phyloP scores from a whole-genome alignment of 1,140 invertebrate genomes.

The Centruroides sculpturatus region DNA sequence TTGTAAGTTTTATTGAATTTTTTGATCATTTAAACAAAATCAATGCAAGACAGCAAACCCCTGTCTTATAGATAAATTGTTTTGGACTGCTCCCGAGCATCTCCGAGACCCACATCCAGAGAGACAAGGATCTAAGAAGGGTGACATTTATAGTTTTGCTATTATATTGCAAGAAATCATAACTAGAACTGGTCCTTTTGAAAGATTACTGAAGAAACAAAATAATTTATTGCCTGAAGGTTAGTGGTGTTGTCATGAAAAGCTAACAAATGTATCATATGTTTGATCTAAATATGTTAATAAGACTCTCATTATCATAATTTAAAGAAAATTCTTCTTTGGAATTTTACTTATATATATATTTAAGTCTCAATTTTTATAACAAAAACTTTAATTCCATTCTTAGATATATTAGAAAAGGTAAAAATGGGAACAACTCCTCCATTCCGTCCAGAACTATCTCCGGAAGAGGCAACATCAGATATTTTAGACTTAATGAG shows the following conservation, averaged over 20 bases:
- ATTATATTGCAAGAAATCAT: constrained; percentile 78
- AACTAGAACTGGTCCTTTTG: constrained; percentile 19
- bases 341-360: no score
- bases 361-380: no score
- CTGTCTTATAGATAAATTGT: constrained; percentile 20
- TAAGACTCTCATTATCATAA: no score
- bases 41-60: no score
- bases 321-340: no score
- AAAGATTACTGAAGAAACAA: neutral
- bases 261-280: neutral
- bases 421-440: constrained; percentile 17
- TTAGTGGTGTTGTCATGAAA: neutral
- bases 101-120: constrained; percentile 35
- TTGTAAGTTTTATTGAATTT: constrained; percentile 13
- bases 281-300: neutral
- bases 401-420: constrained; percentile 17
- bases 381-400: neutral
- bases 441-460: constrained; percentile 19
- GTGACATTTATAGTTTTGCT: constrained; percentile 89
- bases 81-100: constrained; percentile 90
- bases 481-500: constrained; percentile 25
- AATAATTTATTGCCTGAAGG: constrained; percentile 4
- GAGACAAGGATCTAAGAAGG: constrained; percentile 53
- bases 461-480: constrained; percentile 14
- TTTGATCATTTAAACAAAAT: no score